Evolutionary conservation across 2,113 vertebrate genomes (phyloP), one percentile per base, ranked within the genome.

Genomic region (Nothobranchius furzeri): DNA sequence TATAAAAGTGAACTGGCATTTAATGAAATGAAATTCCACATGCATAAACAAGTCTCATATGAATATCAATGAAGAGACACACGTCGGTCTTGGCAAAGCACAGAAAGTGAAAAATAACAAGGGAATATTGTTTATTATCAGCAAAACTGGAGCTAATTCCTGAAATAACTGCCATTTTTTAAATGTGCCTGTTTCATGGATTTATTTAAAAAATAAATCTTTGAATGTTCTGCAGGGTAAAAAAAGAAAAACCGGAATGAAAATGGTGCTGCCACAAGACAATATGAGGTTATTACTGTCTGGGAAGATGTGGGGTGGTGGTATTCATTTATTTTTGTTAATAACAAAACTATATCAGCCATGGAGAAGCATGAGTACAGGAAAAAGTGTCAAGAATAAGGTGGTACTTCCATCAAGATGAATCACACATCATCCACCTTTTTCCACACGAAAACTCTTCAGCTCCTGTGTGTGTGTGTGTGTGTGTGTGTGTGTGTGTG

Each of bases 1-100:
- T 64, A 7, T 25, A 56, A 70, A 72, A 69, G 59, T 4, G 9
- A 82, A 73, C 10, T 79, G 79, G 69, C 75, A 81, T 87, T 86
- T 84, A 79, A 82, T 81, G 50, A 83, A 83, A 76, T 75, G 65
- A 85, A 77, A 63, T 54, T 64, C 61, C 60, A 59, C 74, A 85
- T 82, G 64, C 64, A 89, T 87, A 82, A 85, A 80, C 75, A 80
- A 79, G 67, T 13, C 48, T 36, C 13, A 53, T 36, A 60, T 24
- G 68, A 83, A 85, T 86, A 75, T 78, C 81, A 77, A 81, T 62
- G 45, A 3, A 40, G 17, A 75, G 57, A 70, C 17, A 45, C 15
- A 30, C 7, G 61, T 68, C 47, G 17, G 6, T 61, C 14, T 63
- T 30, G 50, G 43, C 61, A 35, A 61, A 55, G 25, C 54, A 48